phyloP scores from a whole-genome alignment of 1,140 invertebrate species.

The Drosophila nebulosa region DNA sequence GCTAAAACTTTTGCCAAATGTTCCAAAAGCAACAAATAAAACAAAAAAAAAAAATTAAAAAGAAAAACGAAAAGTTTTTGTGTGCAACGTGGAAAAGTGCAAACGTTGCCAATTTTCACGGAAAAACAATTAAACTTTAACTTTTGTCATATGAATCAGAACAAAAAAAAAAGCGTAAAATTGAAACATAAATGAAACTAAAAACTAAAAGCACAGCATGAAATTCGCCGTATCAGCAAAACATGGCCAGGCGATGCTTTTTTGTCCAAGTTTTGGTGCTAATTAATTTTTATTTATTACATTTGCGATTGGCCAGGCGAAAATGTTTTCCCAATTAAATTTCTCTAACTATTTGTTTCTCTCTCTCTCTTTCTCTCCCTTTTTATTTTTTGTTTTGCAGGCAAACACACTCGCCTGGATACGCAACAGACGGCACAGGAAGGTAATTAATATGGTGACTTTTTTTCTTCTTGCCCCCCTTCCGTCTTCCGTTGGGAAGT shows the following conservation, averaged over 20 bases:
- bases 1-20: constrained; percentile 18
- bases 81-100: constrained; percentile 41
- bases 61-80: constrained; percentile 44
- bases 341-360: constrained; percentile 40
- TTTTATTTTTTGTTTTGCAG: too few relatives aligned
- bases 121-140: constrained; percentile 77
- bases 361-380: constrained; percentile 24
- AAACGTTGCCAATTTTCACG: constrained; percentile 50
- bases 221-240: constrained; percentile 65
- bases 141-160: constrained; percentile 64
- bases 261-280: constrained; percentile 54
- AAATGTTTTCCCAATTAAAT: constrained; percentile 58
- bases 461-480: constrained; percentile 11
- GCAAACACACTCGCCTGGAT: constrained; percentile 67
- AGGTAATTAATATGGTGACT: constrained; percentile 66
- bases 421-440: constrained; percentile 69
- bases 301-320: constrained; percentile 37
- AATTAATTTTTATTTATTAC: constrained; percentile 79
- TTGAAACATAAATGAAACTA: constrained; percentile 33
- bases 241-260: constrained; percentile 42
- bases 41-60: too few relatives aligned
- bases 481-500: neutral
- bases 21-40: neutral
- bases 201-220: constrained; percentile 54
- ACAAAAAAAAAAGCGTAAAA: constrained; percentile 11